A percentile compares a stretch with the other conserved stretches of the same genome.
Evolutionary conservation across 64 coral and sea anemone genomes (phyloP).

Genomic region (Hydrozoanthus tunicans): DNA sequence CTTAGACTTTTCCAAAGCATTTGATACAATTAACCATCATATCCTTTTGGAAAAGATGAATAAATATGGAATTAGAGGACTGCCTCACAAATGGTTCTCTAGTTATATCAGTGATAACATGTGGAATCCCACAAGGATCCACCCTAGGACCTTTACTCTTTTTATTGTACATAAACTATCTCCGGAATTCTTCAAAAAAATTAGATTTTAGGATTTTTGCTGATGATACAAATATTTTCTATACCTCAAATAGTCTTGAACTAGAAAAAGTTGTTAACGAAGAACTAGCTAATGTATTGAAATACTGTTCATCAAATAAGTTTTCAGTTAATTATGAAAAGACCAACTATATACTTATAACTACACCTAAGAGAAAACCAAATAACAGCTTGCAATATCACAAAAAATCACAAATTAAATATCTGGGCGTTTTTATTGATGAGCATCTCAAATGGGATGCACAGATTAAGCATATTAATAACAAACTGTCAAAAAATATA

Average conservation of each 20-base stretch:
- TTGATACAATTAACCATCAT: neutral
- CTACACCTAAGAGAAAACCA: conserved; percentile 14
- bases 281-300: neutral
- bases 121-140: neutral
- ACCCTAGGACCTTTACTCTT: conserved; percentile 14
- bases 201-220: neutral
- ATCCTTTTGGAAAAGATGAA: conserved; percentile 12
- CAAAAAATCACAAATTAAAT: neutral
- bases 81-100: too few relatives aligned
- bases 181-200: neutral
- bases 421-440: neutral
- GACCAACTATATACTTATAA: neutral
- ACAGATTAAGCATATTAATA: neutral
- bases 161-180: conserved; percentile 1
- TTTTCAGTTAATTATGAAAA: neutral
- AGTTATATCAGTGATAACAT: neutral
- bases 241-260: neutral
- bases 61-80: too few relatives aligned
- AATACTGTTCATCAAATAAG: conserved; percentile 9
- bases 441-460: neutral
- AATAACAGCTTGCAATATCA: conserved; percentile 5
- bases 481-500: neutral
- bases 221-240: conserved; percentile 10
- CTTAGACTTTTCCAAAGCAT: too few relatives aligned
- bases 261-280: conserved; percentile 2